phyloP scores from a whole-genome alignment of 2,888 invertebrate species.

The Pollenia labialis region DNA sequence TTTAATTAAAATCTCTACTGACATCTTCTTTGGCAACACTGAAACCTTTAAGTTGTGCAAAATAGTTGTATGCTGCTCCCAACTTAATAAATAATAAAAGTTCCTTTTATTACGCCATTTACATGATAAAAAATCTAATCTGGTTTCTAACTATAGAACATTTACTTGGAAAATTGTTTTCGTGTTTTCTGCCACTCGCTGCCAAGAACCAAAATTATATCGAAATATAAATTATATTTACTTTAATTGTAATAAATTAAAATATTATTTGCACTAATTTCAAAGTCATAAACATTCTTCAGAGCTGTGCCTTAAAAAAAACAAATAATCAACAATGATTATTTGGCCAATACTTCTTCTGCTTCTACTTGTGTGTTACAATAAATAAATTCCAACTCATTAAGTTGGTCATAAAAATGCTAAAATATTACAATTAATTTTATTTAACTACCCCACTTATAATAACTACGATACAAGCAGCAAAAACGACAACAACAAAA shows the following conservation, averaged over 20 bases:
- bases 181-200: not conserved
- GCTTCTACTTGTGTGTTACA: slow-evolving; percentile 18
- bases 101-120: not conserved
- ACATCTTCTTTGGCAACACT: too few relatives aligned
- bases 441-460: slow-evolving; percentile 29
- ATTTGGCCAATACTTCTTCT: slow-evolving; percentile 17
- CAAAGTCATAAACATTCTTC: not conserved
- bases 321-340: not conserved
- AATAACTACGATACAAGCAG: slow-evolving; percentile 24
- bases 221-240: not conserved
- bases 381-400: slow-evolving; percentile 64
- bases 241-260: slow-evolving; percentile 6
- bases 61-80: not conserved
- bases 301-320: not conserved
- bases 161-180: too few relatives aligned
- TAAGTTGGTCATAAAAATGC: slow-evolving; percentile 64
- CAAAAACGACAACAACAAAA: not conserved
- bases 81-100: not conserved
- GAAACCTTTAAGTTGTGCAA: too few relatives aligned
- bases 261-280: slow-evolving; percentile 30
- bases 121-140: too few relatives aligned
- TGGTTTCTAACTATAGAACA: too few relatives aligned
- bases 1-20: too few relatives aligned
- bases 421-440: slow-evolving; percentile 71
- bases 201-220: not conserved